Evolutionary conservation across 2,888 invertebrate species (phyloP), one percentile per base, ranked within the genome.

Genomic region (Neoscelio sp.): DNA sequence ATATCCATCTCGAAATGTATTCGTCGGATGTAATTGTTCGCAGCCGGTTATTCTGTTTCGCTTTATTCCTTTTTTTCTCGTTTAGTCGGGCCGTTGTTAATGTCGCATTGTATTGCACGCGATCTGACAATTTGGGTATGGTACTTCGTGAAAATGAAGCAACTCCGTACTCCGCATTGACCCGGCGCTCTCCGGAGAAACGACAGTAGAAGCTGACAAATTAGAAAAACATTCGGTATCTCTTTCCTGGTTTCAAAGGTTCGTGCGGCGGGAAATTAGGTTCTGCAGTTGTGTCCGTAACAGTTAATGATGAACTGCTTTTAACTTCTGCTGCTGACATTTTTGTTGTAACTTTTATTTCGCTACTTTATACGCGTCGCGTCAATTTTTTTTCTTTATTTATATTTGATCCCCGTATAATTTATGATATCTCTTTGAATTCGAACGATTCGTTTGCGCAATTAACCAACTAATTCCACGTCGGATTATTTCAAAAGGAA

Each of bases 221-320:
- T 58, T 56, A 74, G 74, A 65, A 65, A 74, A 74, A 58, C 64
- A 74, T 74, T 58, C 56, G 7, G 58, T 48, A 50, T 64, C 54
- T 64, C 54, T 26, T 64, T 44, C 33, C 28, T 30, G 13, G 26
- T 12, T 30, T 60, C 28, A 50, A 74, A 65, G 48, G 46, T 65
- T 52, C 23, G 20, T 23, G 56, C 35, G 6, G 50, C 30, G 48
- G 30, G 17, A 58, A 58, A 65, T 74, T 48, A 58, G 58, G 74
- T 64, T 74, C 38, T 20, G 58, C 42, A 33, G 20, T 58, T 50
- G 48, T 58, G 38, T 58, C 48, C 30, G 64, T 28, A 46, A 54
- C 64, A 20, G 38, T 64, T 73, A 54, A 73, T 56, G 62, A 23
- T 50, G 23, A 42, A 48, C 50, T 23, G 50, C 67, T 67, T 52